Percentiles rank a stretch among this genome's conserved stretches.
phyloP scores from a whole-genome alignment of 2,797 vertebrate genomes.

The Squalus acanthias region DNA sequence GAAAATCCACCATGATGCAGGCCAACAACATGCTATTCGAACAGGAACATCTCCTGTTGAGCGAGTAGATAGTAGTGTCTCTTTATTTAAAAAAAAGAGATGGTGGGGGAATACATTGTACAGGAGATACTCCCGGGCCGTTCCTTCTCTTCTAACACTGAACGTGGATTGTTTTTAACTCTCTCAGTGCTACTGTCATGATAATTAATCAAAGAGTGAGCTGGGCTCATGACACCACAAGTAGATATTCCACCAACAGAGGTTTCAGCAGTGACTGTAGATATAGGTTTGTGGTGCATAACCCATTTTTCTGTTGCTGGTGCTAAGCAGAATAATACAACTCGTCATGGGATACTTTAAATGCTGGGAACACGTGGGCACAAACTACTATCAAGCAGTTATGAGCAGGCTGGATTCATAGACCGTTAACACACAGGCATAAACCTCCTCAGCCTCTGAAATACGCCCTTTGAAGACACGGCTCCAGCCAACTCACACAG shows the following conservation, averaged over 20 bases:
- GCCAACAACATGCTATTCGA: not conserved
- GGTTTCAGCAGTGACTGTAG: not conserved
- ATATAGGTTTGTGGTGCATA: not conserved
- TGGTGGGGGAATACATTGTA: not conserved
- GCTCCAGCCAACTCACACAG: not conserved
- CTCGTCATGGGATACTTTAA: not conserved
- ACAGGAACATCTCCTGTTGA: not conserved
- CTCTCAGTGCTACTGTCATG: not conserved
- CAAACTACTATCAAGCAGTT: not conserved
- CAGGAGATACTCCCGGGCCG: not conserved
- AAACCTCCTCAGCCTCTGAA: not conserved
- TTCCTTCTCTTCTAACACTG: not conserved
- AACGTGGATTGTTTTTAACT: not conserved
- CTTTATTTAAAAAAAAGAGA: not conserved
- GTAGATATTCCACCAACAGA: not conserved
- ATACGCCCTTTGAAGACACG: not conserved
- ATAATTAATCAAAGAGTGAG: not conserved
- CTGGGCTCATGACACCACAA: not conserved
- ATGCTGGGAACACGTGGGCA: not conserved
- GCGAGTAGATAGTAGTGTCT: not conserved
- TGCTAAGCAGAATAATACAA: not conserved
- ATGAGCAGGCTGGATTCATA: not conserved
- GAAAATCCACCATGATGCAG: not conserved
- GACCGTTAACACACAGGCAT: not conserved
- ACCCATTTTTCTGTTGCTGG: too few relatives aligned